Evolutionary conservation across 1,140 invertebrate genomes (phyloP).

Genomic region (Epicauta chinensis): DNA sequence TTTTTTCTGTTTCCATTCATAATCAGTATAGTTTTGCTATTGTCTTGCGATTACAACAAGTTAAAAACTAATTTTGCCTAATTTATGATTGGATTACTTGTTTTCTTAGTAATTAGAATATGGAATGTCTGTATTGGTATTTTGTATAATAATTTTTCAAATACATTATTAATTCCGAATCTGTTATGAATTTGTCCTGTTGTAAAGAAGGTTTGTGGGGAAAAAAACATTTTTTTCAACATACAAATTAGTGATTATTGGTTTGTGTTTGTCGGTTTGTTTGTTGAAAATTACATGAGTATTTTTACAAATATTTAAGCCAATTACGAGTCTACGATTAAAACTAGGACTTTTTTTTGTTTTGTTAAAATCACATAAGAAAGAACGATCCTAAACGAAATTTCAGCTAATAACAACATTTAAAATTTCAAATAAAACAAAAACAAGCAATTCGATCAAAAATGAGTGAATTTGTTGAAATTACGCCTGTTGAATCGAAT

Average conservation of each 20-base stretch:
- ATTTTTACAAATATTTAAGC: too few species aligned
- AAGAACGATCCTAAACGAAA: too few species aligned
- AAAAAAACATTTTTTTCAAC: too few species aligned
- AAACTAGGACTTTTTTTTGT: neutral
- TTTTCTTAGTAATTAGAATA: neutral
- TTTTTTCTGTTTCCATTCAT: neutral
- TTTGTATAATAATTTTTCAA: conserved; percentile 34
- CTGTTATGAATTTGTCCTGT: too few species aligned
- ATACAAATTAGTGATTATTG: too few species aligned
- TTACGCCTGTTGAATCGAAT: neutral
- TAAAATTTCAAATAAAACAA: neutral
- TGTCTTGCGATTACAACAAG: too few species aligned
- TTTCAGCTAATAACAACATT: conserved; percentile 3
- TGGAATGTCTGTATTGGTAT: conserved; percentile 18
- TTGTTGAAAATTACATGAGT: too few species aligned
- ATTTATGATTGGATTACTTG: neutral
- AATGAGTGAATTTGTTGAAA: neutral
- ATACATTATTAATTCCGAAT: too few species aligned
- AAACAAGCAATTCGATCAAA: conserved; percentile 4
- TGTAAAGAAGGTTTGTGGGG: too few species aligned
- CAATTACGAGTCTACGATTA: too few species aligned
- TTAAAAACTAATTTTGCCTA: neutral
- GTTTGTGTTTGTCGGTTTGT: too few species aligned
- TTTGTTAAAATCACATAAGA: conserved; percentile 1
- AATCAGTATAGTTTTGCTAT: neutral